Base-by-base conservation (phyloP, 1,140 invertebrate species). In the Pantala flavescens region DNA sequence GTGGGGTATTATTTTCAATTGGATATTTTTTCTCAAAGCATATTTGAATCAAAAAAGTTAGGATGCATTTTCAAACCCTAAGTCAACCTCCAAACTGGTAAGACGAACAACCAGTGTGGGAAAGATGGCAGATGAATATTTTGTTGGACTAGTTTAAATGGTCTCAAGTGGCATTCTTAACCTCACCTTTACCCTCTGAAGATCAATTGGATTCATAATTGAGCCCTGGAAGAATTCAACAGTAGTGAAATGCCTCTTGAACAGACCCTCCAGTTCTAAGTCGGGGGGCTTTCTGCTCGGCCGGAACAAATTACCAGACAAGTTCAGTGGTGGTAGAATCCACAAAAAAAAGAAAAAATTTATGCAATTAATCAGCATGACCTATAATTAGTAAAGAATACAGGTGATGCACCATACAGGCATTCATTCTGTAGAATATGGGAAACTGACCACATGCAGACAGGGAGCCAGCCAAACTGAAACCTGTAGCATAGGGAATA, bases 141-240 rank as follows among this genome's bases (percentile, higher is more conserved):
- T 63, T 21, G 2, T 63, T 3, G n/a, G 28, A n/a, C n/a, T 63
- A 16, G 49, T 19, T 5, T 63, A 7, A 63, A 19, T 16, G 49
- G 16, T 63, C 49, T 63, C 49, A 63, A 63, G 72, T 70, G 71
- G 72, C 70, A 70, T 70, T 78, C 81, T 79, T 80, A 81, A 78
- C 85, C 87, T 93, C 91, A 99, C 96, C 93, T 98, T 98, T 80
- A 98, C 96, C 88, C 97, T 90, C 86, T 98, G 95, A 77, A 99
- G 91, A 87, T 99, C 97, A 87, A 98, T 97, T 83, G 96, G 95
- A 88, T 98, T 98, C 97, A 99, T 99, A 84, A 98, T 98, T 86
- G 95, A 97, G 85, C 97, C 97, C 90, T 98, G 95, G 90, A 98
- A 98, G 91, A 98, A 99, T 88, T 98, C 96, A 86, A 99, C 96